Evolutionary conservation across 2,888 invertebrate genomes (phyloP).

Genomic region (Meteorus colon): DNA sequence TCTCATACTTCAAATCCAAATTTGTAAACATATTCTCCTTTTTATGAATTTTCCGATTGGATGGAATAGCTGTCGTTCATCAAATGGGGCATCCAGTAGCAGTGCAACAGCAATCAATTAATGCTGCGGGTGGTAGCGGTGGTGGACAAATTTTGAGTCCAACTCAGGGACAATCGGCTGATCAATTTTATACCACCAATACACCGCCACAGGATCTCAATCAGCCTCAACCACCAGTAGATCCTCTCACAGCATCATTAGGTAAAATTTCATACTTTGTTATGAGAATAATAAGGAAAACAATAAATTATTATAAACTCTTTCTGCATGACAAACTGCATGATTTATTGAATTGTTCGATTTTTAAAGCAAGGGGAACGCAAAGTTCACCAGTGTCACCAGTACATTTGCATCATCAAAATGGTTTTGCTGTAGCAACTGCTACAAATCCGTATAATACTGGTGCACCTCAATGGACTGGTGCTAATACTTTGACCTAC

Average conservation of each 20-base stretch:
- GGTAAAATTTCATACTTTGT: conserved; percentile 52
- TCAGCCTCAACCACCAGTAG: conserved; percentile 64
- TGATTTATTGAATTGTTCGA: background rate
- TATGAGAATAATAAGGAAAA: background rate
- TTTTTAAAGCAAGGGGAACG: conserved; percentile 72
- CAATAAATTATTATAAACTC: no score
- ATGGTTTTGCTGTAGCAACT: conserved; percentile 73
- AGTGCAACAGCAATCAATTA: conserved; percentile 65
- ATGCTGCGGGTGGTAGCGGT: conserved; percentile 57
- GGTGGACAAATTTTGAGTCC: conserved; percentile 67
- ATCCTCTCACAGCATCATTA: conserved; percentile 66
- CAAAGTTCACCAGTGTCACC: conserved; percentile 75
- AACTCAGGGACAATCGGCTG: conserved; percentile 66
- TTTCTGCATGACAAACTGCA: no score
- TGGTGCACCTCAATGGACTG: conserved; percentile 83
- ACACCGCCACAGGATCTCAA: conserved; percentile 71
- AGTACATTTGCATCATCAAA: conserved; percentile 74
- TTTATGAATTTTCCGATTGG: conserved; percentile 28
- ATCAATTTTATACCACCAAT: conserved; percentile 67
- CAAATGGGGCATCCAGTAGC: conserved; percentile 67
- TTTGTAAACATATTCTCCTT: background rate
- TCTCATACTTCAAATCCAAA: background rate
- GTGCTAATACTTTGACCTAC: conserved; percentile 92
- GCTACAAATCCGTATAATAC: conserved; percentile 68
- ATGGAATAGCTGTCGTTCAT: conserved; percentile 67